Evolutionary conservation across 2,888 invertebrate species (phyloP), one percentile per base, ranked within the genome.

Genomic region (Aleiodes leptofemur): DNA sequence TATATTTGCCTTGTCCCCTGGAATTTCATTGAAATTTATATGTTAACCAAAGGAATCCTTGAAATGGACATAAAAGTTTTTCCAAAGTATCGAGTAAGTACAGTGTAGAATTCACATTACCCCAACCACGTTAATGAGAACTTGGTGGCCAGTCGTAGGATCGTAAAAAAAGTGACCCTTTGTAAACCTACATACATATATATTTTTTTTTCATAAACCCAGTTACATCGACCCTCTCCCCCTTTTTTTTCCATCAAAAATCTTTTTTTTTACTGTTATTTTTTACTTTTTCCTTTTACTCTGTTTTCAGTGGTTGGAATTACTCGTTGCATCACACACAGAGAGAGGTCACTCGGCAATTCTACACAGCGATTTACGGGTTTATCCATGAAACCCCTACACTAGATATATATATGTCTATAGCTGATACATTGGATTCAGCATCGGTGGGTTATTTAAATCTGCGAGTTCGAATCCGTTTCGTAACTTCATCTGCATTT

Each of bases 121-220:
- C 72, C 56, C 69, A 43, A 72, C 72, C 55, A 74, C 59, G 59
- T 34, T 73, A 76, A 76, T 48, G 48, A 59, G 51, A 38, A 31
- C 57, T 23, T 31, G 43, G 48, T 64, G 64, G 53, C 57, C 53
- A 48, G 57, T 70, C 64, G 56, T 56, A 74, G 43, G 61, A 72
- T 71, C 61, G 34, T 72, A 76, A 76, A 76, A 76, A 73, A 76
- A 73, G 69, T 48, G 51, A 51, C 55, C 72, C 74, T 38, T 9
- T 43, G 43, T 43, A 8, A 9, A 43, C 43, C 43, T 70, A 66
- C 23, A 38, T 48, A 48, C 23, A 68, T 43, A 9, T 43, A 38
- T 16, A 3, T 55, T 13, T 75, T 77, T 75, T 77, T 75, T 61
- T 14, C 66, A 16, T 29, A 64, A 48, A 48, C 64, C 48, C 14